Conservation (phyloP, 2,113 vertebrate species). For the Cacatua alba region DNA sequence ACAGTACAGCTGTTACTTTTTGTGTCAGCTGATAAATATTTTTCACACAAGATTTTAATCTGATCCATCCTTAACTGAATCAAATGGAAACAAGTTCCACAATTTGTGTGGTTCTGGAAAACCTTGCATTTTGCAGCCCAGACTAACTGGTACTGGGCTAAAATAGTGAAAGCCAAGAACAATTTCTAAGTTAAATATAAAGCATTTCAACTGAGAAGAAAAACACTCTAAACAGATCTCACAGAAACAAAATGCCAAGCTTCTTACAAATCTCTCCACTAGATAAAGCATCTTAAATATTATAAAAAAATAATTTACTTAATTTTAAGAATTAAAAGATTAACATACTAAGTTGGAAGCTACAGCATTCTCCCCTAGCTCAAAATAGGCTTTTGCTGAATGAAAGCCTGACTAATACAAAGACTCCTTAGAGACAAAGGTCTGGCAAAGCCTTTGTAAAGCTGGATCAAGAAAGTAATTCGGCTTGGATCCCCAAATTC, state of each 20-base stretch:
- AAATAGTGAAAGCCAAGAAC: background rate
- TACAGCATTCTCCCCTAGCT: background rate
- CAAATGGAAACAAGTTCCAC: background rate
- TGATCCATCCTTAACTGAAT: background rate
- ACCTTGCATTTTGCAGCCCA: background rate
- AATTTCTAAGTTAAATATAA: background rate
- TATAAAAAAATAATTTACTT: background rate
- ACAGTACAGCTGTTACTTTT: background rate
- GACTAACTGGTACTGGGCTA: background rate
- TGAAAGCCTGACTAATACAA: conserved; percentile 5
- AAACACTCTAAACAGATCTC: background rate
- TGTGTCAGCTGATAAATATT: background rate
- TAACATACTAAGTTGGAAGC: background rate
- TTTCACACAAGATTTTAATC: background rate
- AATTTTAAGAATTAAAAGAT: background rate
- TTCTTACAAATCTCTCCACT: background rate
- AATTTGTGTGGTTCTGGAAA: background rate
- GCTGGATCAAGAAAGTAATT: background rate
- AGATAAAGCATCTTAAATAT: background rate
- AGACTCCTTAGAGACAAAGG: background rate
- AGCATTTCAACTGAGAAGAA: background rate
- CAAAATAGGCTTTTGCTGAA: background rate
- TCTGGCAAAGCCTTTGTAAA: background rate
- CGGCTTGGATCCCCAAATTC: background rate
- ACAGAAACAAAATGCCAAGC: background rate